phyloP scores from a whole-genome alignment of 2,113 vertebrate species.

The Rhipidura dahli region DNA sequence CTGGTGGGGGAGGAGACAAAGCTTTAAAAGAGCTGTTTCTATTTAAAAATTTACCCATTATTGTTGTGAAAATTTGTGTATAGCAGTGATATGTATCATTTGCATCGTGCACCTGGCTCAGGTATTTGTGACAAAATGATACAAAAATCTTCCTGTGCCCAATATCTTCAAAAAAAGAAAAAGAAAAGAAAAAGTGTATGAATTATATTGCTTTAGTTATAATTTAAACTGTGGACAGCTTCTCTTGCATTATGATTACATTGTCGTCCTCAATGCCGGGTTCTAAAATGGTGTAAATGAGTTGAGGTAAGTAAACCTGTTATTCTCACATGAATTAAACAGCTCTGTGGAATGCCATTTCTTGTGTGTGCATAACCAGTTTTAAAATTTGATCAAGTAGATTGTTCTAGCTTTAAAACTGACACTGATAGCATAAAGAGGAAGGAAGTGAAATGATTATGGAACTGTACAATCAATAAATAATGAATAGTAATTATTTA shows the following conservation, averaged over 20 bases:
- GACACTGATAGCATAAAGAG: constrained; percentile 21
- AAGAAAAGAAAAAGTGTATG: not conserved
- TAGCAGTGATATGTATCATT: not conserved
- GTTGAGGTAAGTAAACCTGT: not conserved
- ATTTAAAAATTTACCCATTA: not conserved
- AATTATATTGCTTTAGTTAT: not conserved
- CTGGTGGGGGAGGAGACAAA: fast-evolving
- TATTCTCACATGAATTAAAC: not conserved
- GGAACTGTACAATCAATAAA: constrained; percentile 66
- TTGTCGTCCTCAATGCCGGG: not conserved
- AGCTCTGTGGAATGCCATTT: not conserved
- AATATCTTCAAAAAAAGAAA: not conserved
- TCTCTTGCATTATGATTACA: not conserved
- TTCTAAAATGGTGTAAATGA: not conserved
- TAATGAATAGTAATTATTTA: constrained; percentile 71
- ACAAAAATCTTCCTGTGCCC: not conserved
- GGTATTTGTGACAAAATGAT: not conserved
- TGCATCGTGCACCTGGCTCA: not conserved
- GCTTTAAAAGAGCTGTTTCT: not conserved
- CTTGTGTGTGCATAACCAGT: not conserved
- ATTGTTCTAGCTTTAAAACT: constrained; percentile 13
- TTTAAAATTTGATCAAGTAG: constrained; percentile 28
- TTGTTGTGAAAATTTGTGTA: fast-evolving
- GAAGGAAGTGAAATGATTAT: constrained; percentile 51
- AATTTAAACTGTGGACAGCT: not conserved